phyloP scores from a whole-genome alignment of 2,888 invertebrate genomes.

The Limnephilus auricula region DNA sequence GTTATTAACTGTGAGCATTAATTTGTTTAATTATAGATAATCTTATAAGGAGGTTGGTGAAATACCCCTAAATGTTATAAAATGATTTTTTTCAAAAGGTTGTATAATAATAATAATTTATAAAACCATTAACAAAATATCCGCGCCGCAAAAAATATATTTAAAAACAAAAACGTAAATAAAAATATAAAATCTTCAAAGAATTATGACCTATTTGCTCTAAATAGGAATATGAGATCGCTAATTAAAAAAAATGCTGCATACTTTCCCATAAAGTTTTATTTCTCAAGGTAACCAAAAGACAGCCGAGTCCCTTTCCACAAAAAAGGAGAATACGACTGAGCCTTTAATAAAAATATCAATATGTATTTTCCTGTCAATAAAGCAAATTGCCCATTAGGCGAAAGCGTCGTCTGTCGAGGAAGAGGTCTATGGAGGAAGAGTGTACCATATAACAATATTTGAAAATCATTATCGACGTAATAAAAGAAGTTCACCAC shows the following conservation, averaged over 20 bases:
- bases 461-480: conserved; percentile 64
- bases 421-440: background rate
- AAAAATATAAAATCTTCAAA: background rate
- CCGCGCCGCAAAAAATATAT: too few relatives aligned
- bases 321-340: conserved; percentile 22
- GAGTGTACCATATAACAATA: conserved; percentile 57
- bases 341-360: conserved; percentile 53
- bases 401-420: conserved; percentile 33
- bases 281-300: background rate
- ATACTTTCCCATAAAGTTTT: background rate
- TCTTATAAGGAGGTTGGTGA: too few relatives aligned
- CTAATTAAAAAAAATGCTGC: background rate
- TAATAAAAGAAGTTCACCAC: conserved; percentile 58
- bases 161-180: too few relatives aligned
- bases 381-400: conserved; percentile 64
- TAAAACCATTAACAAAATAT: too few relatives aligned
- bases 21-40: too few relatives aligned
- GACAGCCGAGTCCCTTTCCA: background rate
- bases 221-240: background rate
- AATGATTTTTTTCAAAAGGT: too few relatives aligned
- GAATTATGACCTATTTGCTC: background rate
- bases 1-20: too few relatives aligned
- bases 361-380: conserved; percentile 59
- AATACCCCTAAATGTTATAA: too few relatives aligned
- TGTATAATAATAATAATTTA: too few relatives aligned